phyloP scores from a whole-genome alignment of 2,797 vertebrate genomes.

The Lepidocolaptes lacrymiger region DNA sequence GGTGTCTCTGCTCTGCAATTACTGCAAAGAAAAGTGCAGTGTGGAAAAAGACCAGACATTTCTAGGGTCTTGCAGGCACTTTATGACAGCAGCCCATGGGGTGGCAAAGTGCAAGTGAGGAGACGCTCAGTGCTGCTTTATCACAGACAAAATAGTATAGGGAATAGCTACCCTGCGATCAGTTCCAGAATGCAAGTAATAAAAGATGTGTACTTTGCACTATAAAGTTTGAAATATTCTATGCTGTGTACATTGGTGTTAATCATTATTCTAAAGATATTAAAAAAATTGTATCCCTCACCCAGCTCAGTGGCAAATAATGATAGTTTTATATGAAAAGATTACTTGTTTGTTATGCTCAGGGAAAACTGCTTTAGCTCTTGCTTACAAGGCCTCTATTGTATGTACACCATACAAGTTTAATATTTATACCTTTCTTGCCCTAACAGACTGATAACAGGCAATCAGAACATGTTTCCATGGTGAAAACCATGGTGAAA shows the following conservation, averaged over 20 bases:
- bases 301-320: not conserved
- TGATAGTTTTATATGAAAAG: not conserved
- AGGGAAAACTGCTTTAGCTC: not conserved
- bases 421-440: not conserved
- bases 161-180: not conserved
- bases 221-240: not conserved
- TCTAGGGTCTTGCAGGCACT: not conserved
- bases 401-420: not conserved
- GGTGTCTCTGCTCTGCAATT: not conserved
- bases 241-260: not conserved
- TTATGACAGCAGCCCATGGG: not conserved
- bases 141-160: not conserved
- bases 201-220: not conserved
- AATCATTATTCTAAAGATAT: not conserved
- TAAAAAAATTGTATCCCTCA: not conserved
- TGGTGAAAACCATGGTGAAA: not conserved
- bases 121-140: not conserved
- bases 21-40: not conserved
- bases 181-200: not conserved
- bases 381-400: not conserved
- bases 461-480: not conserved
- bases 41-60: not conserved
- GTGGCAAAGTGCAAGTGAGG: not conserved
- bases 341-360: not conserved
- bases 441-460: not conserved